Evolutionary conservation across 2,797 vertebrate genomes (phyloP).

Genomic region (Gymnoscopelus braueri): DNA sequence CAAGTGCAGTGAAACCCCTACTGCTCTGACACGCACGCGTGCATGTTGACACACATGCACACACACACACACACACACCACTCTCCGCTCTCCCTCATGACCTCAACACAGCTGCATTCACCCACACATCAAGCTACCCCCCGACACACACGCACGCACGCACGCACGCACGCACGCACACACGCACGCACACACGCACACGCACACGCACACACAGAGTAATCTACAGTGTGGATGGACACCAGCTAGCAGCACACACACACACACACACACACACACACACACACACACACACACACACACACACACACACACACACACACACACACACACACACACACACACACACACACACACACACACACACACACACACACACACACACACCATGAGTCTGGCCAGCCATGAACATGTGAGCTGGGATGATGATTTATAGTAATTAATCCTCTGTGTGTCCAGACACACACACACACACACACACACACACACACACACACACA

Average conservation of each 20-base stretch:
- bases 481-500: slow-evolving; percentile 35
- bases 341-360: slow-evolving; percentile 11
- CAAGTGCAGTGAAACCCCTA: slow-evolving; percentile 47
- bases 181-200: slow-evolving; percentile 9
- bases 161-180: not conserved
- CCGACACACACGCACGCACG: slow-evolving; percentile 15
- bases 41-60: slow-evolving; percentile 14
- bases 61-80: not conserved
- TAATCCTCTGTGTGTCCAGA: slow-evolving; percentile 74
- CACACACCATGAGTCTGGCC: slow-evolving; percentile 48
- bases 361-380: slow-evolving; percentile 9
- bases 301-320: not conserved
- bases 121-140: not conserved
- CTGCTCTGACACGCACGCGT: not conserved
- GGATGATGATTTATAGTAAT: slow-evolving; percentile 80
- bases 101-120: too few relatives aligned
- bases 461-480: slow-evolving; percentile 35
- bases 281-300: not conserved
- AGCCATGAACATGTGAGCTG: slow-evolving; percentile 65
- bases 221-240: too few relatives aligned
- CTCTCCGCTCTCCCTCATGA: not conserved
- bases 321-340: not conserved
- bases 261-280: not conserved
- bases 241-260: too few relatives aligned
- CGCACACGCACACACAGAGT: not conserved